A percentile compares a stretch with the other conserved stretches of the same genome.
Conservation (phyloP, 2,113 vertebrate genomes). For the Scortum barcoo region DNA sequence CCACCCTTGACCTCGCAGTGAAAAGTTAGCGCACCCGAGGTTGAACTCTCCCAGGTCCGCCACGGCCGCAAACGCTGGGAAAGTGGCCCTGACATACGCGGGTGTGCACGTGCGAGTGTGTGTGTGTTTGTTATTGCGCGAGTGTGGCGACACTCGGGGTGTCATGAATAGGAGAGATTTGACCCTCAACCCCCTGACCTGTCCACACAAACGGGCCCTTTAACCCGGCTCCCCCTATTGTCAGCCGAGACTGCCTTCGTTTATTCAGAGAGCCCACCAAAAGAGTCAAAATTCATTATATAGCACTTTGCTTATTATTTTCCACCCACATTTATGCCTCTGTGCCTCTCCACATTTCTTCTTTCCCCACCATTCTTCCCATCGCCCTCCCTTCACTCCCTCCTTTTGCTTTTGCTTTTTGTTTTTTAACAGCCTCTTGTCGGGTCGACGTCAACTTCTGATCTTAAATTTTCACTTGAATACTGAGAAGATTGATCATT, state of each 20-base stretch:
- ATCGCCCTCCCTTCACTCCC: slow-evolving; percentile 38
- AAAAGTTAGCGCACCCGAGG: slow-evolving; percentile 83
- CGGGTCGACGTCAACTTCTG: slow-evolving; percentile 19
- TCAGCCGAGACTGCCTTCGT: slow-evolving; percentile 60
- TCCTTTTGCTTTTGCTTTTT: slow-evolving; percentile 32
- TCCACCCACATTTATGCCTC: slow-evolving; percentile 39
- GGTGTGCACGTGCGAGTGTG: slow-evolving; percentile 37
- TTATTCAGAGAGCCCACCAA: slow-evolving; percentile 69
- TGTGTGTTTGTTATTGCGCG: slow-evolving; percentile 72
- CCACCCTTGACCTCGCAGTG: slow-evolving; percentile 85
- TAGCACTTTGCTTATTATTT: slow-evolving; percentile 74
- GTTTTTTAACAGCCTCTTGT: slow-evolving; percentile 12
- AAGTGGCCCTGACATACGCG: slow-evolving; percentile 81
- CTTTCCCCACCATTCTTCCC: neutral
- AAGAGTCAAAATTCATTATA: slow-evolving; percentile 76
- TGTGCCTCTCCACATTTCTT: slow-evolving; percentile 21
- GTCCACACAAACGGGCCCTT: slow-evolving; percentile 74
- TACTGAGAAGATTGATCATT: slow-evolving; percentile 1
- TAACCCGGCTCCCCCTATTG: slow-evolving; percentile 69
- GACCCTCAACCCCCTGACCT: slow-evolving; percentile 77
- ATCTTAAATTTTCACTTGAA: slow-evolving; percentile 17
- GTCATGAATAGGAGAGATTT: slow-evolving; percentile 81
- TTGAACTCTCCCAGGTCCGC: slow-evolving; percentile 83
- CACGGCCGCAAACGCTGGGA: slow-evolving; percentile 82
- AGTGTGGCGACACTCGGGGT: slow-evolving; percentile 69